Base-by-base conservation (phyloP, 2,797 vertebrate genomes). In the Tolypeutes matacus region DNA sequence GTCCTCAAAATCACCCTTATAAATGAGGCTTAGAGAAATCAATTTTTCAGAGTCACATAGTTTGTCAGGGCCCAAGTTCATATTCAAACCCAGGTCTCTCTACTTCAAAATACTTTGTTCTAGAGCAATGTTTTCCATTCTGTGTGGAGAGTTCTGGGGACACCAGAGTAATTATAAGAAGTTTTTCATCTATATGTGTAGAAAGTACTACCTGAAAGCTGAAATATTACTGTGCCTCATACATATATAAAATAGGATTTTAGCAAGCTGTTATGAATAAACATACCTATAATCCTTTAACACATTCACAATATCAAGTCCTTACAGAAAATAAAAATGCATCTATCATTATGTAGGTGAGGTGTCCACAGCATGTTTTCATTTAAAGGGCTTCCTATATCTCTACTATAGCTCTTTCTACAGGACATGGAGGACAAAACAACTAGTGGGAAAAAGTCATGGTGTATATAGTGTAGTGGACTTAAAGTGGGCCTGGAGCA, bases 1-100 rank as follows among this genome's bases (percentile, higher is more conserved):
- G 69, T 69, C 29, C n/a, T 76, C n/a, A 94, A 81, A 81, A 75
- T 60, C 20, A 75, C 27, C 31, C 15, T 73, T 39, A 88, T 31
- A 92, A 87, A 72, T 15, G 34, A 62, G 39, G 9, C n/a, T 51
- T 84, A 65, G n/a, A 87, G 42, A 96, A 87, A 67, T 72, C 15
- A 36, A 76, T 70, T 80, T 21, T 39, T 92, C 25, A 73, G 8
- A 73, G 36, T 31, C 11, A 31, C n/a, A 46, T 36, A 7, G 20
- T 17, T 81, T 80, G 15, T 67, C 36, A 78, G 46, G 42, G 9
- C 27, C 72, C 65, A 20, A 84, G 29, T 62, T 92, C 21, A 67
- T 23, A 76, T 46, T 75, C 39, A 86, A 80, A 89, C 21, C 23
- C 15, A 93, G 25, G 21, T 72, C 23, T 91, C 42, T 62, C 39